phyloP scores from a whole-genome alignment of 2,888 invertebrate genomes.

The Cosmopolites sordidus region DNA sequence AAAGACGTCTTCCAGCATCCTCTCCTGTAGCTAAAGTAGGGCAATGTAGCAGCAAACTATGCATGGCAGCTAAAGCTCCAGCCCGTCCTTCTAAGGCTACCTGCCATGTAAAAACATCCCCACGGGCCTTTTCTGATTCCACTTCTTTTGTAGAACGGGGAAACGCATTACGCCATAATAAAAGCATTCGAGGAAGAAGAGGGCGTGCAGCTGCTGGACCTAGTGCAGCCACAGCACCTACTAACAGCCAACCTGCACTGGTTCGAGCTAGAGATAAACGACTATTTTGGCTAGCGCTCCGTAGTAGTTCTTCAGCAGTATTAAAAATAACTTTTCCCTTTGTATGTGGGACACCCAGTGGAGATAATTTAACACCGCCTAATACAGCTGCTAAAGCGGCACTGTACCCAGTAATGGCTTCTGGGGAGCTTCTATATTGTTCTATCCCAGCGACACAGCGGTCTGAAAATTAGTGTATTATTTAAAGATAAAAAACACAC shows the following conservation, averaged over 20 bases:
- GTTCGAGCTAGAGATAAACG: constrained; percentile 90
- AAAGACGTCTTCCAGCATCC: constrained; percentile 82
- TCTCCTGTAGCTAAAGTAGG: constrained; percentile 80
- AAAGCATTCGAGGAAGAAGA: constrained; percentile 85
- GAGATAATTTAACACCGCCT: constrained; percentile 85
- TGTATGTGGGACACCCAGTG: constrained; percentile 92
- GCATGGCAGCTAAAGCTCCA: constrained; percentile 93
- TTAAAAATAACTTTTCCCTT: constrained; percentile 97
- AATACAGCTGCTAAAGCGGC: constrained; percentile 90
- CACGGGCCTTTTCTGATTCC: constrained; percentile 92
- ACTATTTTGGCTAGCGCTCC: constrained; percentile 96
- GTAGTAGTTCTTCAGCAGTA: constrained; percentile 91
- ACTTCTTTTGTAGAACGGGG: constrained; percentile 94
- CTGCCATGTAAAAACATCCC: constrained; percentile 99
- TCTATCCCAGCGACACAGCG: constrained; percentile 84
- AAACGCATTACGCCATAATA: constrained; percentile 97
- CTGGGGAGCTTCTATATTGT: constrained; percentile 82
- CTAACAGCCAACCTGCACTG: constrained; percentile 95
- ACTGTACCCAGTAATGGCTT: constrained; percentile 86
- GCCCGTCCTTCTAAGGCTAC: constrained; percentile 94
- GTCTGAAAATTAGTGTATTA: constrained; percentile 51
- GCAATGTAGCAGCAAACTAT: constrained; percentile 87
- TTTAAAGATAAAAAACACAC: neutral
- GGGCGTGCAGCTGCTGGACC: constrained; percentile 91
- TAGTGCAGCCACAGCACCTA: constrained; percentile 94